Conservation (phyloP, 1,140 invertebrate species). For the Drosophila rhopaloa region DNA sequence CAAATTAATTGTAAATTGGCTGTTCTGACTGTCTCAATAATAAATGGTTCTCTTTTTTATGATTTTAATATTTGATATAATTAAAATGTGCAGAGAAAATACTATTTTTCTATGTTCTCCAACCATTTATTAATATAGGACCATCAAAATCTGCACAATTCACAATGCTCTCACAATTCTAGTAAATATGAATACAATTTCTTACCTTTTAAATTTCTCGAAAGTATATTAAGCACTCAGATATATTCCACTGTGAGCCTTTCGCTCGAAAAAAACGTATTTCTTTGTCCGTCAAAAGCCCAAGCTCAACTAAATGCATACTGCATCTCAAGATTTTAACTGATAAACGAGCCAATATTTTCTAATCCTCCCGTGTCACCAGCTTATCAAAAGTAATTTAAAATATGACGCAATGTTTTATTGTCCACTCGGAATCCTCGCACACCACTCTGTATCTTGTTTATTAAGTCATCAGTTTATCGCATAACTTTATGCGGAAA, state of each 20-base stretch:
- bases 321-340: not conserved
- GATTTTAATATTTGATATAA: too few species aligned
- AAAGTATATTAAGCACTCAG: not conserved
- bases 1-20: too few species aligned
- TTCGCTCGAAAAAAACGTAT: not conserved
- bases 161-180: too few species aligned
- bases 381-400: constrained; percentile 19
- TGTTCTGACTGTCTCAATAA: too few species aligned
- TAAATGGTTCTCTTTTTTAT: too few species aligned
- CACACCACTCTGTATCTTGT: not conserved
- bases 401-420: constrained; percentile 3
- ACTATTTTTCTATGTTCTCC: too few species aligned
- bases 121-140: too few species aligned
- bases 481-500: not conserved
- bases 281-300: constrained; percentile 9
- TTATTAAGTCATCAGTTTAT: not conserved
- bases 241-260: not conserved
- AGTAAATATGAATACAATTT: too few species aligned
- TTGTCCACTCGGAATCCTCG: not conserved
- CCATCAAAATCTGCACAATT: too few species aligned
- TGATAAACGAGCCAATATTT: constrained; percentile 3
- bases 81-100: too few species aligned
- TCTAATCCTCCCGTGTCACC: constrained; percentile 12
- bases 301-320: constrained; percentile 16
- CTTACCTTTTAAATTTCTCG: not conserved